phyloP scores from a whole-genome alignment of 2,888 invertebrate species.

The Dasysyrphus tricinctus region DNA sequence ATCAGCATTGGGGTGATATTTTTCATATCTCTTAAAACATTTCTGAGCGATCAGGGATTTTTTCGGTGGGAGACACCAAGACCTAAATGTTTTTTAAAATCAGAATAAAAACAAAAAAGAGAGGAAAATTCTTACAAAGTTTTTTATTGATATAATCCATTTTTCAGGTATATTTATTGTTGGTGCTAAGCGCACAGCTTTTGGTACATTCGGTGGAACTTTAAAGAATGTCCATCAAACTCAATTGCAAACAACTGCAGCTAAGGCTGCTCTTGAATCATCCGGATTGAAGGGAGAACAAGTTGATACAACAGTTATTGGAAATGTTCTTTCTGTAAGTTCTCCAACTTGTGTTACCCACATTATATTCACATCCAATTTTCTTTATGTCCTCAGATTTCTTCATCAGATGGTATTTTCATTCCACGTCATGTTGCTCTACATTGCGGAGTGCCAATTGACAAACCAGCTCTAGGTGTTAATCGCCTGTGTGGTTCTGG shows the following conservation, averaged over 20 bases:
- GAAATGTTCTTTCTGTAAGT: constrained; percentile 93
- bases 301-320: constrained; percentile 95
- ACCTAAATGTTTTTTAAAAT: too few relatives aligned
- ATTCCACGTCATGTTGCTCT: constrained; percentile 95
- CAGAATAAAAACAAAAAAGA: too few relatives aligned
- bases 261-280: constrained; percentile 90
- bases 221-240: constrained; percentile 89
- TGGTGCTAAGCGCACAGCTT: constrained; percentile 97
- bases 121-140: too few relatives aligned
- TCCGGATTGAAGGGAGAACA: constrained; percentile 92
- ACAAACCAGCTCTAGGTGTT: constrained; percentile 92
- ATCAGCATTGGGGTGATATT: too few relatives aligned
- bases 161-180: constrained; percentile 93
- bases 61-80: too few relatives aligned
- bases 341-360: neutral
- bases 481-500: constrained; percentile 99
- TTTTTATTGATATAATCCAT: neutral
- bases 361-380: neutral
- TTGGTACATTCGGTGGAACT: constrained; percentile 96
- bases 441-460: constrained; percentile 92
- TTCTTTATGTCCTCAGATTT: constrained; percentile 84
- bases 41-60: too few relatives aligned
- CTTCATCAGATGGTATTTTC: constrained; percentile 93
- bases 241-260: constrained; percentile 92
- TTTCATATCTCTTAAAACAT: too few relatives aligned